phyloP scores from a whole-genome alignment of 2,888 invertebrate species.

The Neoscelio sp. region DNA sequence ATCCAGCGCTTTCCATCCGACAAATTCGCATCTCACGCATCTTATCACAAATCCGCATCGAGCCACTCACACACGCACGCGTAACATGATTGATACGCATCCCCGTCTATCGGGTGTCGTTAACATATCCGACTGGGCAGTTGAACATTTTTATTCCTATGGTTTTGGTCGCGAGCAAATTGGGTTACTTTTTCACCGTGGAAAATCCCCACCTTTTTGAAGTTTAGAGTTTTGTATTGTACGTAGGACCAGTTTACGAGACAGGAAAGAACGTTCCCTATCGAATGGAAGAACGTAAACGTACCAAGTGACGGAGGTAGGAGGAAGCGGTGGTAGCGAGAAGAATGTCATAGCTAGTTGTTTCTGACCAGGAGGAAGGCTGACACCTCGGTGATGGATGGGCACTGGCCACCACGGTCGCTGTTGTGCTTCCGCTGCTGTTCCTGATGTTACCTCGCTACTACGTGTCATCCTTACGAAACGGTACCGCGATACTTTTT shows the following conservation, averaged over 20 bases:
- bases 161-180: slow-evolving; percentile 33
- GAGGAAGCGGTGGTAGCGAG: slow-evolving; percentile 78
- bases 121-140: slow-evolving; percentile 45
- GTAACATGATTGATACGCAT: slow-evolving; percentile 77
- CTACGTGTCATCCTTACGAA: slow-evolving; percentile 45
- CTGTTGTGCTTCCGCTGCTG: slow-evolving; percentile 74
- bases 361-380: slow-evolving; percentile 79
- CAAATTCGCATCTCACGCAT: slow-evolving; percentile 60
- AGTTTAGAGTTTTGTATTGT: slow-evolving; percentile 30
- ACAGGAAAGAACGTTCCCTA: slow-evolving; percentile 41
- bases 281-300: slow-evolving; percentile 56
- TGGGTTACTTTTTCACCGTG: slow-evolving; percentile 42
- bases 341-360: slow-evolving; percentile 82
- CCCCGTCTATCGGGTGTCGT: slow-evolving; percentile 56
- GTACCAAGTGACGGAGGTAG: slow-evolving; percentile 71
- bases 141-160: slow-evolving; percentile 24
- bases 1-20: slow-evolving; percentile 52
- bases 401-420: slow-evolving; percentile 78
- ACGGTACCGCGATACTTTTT: slow-evolving; percentile 38
- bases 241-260: background rate
- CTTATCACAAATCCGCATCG: slow-evolving; percentile 64
- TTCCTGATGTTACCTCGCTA: slow-evolving; percentile 59
- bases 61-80: slow-evolving; percentile 71
- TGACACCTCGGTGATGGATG: slow-evolving; percentile 83
- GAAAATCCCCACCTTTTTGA: slow-evolving; percentile 50